Evolutionary conservation across 2,113 vertebrate genomes (phyloP), one percentile per base, ranked within the genome.

Genomic region (Bagarius yarrelli): DNA sequence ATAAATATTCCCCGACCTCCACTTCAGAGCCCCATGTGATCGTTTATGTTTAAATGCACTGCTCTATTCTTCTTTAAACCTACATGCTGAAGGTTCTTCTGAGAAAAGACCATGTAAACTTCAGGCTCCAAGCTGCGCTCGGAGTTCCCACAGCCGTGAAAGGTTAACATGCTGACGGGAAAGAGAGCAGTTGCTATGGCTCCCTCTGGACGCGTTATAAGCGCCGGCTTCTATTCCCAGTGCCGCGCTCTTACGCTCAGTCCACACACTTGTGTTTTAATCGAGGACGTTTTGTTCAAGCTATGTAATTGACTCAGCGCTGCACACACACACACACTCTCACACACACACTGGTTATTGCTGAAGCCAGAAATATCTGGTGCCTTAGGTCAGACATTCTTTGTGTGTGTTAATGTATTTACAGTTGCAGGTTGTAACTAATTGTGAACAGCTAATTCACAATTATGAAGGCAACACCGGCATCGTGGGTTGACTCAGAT

Each of bases 101-200:
- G 34, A 75, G 59, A 30, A 47, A 60, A 69, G 57, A 21, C 50
- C 32, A 8, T 53, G 69, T 80, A 63, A 78, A 83, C 55, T 69
- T 72, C 53, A 64, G 36, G 47, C 61, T 44, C 30, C n/a, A 76
- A 55, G 56, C 47, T 71, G 55, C 44, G 36, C 59, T 57, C 76
- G 34, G 23, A n/a, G 77, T 78, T 85, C 74, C 79, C 76, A 47
- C 60, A 73, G 83, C n/a, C 44, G 23, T 57, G 50, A 80, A 80
- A 74, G 63, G 67, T 63, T 79, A 61, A 55, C 75, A 72, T 86
- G 81, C 64, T 50, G 61, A 77, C 36, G 19, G 59, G 53, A 56
- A 55, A 66, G 83, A 86, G 83, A 81, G 84, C 63, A 21, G 87
- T 89, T 81, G 76, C 87, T 81, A 89, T 87, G 87, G 78, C 76